Base-by-base conservation (phyloP, 2,113 vertebrate genomes). In the Recurvirostra avosetta region DNA sequence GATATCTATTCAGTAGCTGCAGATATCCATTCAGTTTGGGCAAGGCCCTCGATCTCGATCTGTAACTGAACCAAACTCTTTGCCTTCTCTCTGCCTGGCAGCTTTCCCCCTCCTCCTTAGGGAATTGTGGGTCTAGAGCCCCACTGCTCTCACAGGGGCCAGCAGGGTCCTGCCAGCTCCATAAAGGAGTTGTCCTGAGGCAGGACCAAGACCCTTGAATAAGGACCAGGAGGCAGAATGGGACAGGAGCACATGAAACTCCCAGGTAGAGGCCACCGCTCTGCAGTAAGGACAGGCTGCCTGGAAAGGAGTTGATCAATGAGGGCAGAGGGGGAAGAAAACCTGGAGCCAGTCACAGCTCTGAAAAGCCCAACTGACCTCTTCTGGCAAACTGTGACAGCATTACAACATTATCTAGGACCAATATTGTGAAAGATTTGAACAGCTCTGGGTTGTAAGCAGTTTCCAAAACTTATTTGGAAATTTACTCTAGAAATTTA, bases 1-100 rank as follows among this genome's bases (percentile, higher is more conserved):
- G 62, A 32, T 56, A 20, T 6, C 11, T 18, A 4, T 8, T 38
- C 32, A 38, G 56, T 53, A 89, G 30, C 58, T 86, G 34, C 72
- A 83, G 36, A 7, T n/a, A n/a, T 2, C 50, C 20, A 2, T 5
- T 52, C 30, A 30, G 5, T 74, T 73, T 56, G 45, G 59, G 40
- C 56, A 80, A 41, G 55, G 49, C 26, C n/a, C n/a, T 71, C 5
- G 3, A 40, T 30, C 56, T 56, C 0, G 0, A 27, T 71, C 53
- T 76, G 32, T 87, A 58, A 59, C n/a, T 36, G n/a, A 68, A 84
- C 8, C 23, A 76, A 83, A 68, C 8, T 50, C 43, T 41, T 55
- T 47, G n/a, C 32, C 16, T 83, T 72, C 21, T 75, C 34, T n/a
- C 56, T 80, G 36, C 36, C 55, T 62, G n/a, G 26, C 29, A 91